Percentiles rank a stretch among this genome's conserved stretches.
Evolutionary conservation across 2,797 vertebrate genomes (phyloP).

Genomic region (Diglossa cyanea): DNA sequence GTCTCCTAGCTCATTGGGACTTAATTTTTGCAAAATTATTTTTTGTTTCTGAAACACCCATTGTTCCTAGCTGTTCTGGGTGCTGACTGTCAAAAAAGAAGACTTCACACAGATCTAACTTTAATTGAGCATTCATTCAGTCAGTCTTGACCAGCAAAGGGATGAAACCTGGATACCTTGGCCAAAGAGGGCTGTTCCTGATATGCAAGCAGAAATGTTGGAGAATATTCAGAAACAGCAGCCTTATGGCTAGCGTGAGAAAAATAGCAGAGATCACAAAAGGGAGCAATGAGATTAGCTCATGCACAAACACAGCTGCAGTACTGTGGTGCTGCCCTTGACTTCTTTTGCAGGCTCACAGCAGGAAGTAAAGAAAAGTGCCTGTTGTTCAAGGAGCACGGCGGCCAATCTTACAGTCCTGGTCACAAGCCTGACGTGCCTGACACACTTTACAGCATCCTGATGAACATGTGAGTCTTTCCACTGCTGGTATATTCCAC

Average conservation of each 20-base stretch:
- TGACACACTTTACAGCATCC: not conserved
- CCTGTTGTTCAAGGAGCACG: not conserved
- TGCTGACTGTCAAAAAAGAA: not conserved
- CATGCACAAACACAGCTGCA: conserved; percentile 25
- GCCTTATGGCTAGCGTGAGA: not conserved
- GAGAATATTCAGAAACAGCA: not conserved
- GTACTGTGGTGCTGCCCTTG: not conserved
- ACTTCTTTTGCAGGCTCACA: not conserved
- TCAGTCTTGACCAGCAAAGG: not conserved
- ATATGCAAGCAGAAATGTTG: not conserved
- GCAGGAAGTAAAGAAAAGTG: not conserved
- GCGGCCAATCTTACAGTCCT: not conserved
- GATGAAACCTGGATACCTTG: not conserved
- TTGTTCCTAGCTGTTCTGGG: not conserved
- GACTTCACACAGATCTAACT: not conserved
- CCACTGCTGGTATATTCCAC: not conserved
- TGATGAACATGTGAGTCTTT: not conserved
- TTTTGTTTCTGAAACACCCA: not conserved
- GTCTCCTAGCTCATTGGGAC: not conserved
- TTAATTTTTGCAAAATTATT: not conserved
- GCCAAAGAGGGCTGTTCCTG: not conserved
- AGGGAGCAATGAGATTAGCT: not conserved
- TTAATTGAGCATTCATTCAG: not conserved
- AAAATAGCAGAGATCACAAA: not conserved
- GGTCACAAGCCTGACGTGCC: not conserved